These are phyloP conservation scores for Ictalurus furcatus DNA, from an alignment of 2,113 vertebrate species.

Conservation along the genomic window DNA sequence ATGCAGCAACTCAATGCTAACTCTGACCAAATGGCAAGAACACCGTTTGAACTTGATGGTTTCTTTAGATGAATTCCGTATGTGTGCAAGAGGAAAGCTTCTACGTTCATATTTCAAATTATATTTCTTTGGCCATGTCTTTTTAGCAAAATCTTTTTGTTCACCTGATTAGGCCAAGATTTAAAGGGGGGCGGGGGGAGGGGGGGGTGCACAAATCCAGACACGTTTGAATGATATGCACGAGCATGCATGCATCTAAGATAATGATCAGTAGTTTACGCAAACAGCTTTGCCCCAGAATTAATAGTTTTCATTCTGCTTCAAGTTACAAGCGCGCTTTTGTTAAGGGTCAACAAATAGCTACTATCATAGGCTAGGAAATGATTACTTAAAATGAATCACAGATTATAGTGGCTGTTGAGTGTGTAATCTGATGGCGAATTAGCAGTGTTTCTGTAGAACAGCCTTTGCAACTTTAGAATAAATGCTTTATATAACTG, in stretches of 20 bases:
- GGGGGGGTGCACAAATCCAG: background rate
- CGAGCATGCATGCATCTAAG: constrained; percentile 37
- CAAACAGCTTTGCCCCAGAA: constrained; percentile 25
- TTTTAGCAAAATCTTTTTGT: constrained; percentile 29
- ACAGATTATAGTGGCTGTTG: background rate
- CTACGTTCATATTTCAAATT: constrained; percentile 54
- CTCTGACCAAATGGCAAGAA: constrained; percentile 56
- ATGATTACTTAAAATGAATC: background rate
- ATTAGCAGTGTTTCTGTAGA: background rate
- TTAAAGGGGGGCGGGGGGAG: background rate
- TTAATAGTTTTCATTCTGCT: constrained; percentile 19
- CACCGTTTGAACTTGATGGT: constrained; percentile 59
- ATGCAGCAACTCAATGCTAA: constrained; percentile 51
- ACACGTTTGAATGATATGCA: constrained; percentile 39
- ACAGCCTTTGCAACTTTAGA: background rate
- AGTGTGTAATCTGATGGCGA: background rate
- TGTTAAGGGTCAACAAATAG: constrained; percentile 35
- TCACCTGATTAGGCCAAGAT: constrained; percentile 36
- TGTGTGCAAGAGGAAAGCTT: constrained; percentile 52
- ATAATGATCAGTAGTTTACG: constrained; percentile 47
- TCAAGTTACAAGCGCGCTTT: constrained; percentile 44
- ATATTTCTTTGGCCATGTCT: constrained; percentile 48
- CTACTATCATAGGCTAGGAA: background rate
- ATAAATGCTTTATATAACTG: background rate
- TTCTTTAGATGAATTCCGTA: constrained; percentile 56